phyloP scores from a whole-genome alignment of 2,797 vertebrate species.

The Acropternis orthonyx region DNA sequence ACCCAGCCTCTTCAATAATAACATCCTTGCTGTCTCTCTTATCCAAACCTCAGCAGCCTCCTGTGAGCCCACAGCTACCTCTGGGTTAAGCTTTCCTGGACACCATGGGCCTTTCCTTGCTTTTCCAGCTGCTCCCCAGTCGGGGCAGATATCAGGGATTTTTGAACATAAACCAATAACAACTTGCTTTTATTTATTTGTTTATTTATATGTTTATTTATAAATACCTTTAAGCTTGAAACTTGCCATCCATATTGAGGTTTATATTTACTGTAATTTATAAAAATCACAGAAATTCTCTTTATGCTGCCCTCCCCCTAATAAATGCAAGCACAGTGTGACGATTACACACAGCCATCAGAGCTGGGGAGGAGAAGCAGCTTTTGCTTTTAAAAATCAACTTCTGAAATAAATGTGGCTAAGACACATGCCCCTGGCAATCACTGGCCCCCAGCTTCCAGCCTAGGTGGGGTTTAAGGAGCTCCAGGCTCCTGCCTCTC shows the following conservation, averaged over 20 bases:
- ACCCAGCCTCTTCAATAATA: neutral
- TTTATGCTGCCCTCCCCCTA: neutral
- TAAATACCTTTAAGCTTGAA: neutral
- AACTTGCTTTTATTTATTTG: neutral
- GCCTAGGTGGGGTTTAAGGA: neutral
- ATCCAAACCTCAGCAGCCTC: neutral
- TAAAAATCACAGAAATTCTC: neutral
- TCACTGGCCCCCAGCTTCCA: neutral
- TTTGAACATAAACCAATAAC: fast-evolving
- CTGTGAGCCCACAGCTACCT: neutral
- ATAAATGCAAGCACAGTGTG: neutral
- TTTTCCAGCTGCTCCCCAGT: neutral
- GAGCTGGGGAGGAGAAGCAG: neutral
- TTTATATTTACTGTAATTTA: neutral
- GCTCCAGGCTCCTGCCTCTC: neutral
- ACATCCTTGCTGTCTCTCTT: neutral
- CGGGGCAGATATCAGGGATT: neutral
- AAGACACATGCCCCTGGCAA: neutral
- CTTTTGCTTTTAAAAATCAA: neutral
- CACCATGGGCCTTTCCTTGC: neutral
- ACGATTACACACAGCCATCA: neutral
- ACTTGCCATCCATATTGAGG: neutral
- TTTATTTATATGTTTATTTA: neutral
- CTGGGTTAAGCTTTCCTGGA: neutral
- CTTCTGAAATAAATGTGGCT: neutral